Conservation (phyloP, 2,888 invertebrate genomes). For the Tipula vernalis region DNA sequence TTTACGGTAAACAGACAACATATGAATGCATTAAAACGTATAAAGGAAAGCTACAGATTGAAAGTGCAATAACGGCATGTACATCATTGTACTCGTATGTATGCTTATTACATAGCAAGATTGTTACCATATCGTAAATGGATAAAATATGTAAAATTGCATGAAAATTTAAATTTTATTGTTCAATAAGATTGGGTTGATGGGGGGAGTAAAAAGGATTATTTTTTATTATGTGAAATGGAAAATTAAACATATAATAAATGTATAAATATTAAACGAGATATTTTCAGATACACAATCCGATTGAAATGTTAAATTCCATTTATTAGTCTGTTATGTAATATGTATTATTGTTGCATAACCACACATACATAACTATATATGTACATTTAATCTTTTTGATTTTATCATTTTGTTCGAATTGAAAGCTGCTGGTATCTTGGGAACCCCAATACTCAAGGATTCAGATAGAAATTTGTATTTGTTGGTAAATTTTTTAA, state of each 20-base stretch:
- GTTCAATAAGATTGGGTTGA: not conserved
- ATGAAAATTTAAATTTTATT: not conserved
- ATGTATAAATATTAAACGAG: not conserved
- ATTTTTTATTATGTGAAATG: not conserved
- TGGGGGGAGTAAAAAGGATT: not conserved
- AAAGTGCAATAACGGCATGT: not conserved
- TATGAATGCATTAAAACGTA: not conserved
- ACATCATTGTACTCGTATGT: too few relatives aligned
- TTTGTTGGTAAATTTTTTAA: not conserved
- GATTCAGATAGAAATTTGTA: not conserved
- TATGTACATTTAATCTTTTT: not conserved
- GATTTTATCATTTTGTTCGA: not conserved
- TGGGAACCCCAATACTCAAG: not conserved
- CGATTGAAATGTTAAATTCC: not conserved
- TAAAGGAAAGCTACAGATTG: not conserved
- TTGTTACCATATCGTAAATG: not conserved
- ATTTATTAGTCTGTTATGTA: not conserved
- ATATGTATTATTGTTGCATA: not conserved
- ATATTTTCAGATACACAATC: not conserved
- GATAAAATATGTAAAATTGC: not conserved
- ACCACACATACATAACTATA: not conserved
- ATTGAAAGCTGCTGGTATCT: not conserved
- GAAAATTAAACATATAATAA: not conserved
- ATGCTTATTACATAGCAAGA: not conserved
- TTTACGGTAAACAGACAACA: too few relatives aligned